Base-by-base conservation (phyloP, 2,888 invertebrate species). In the Notocelia uddmanniana region DNA sequence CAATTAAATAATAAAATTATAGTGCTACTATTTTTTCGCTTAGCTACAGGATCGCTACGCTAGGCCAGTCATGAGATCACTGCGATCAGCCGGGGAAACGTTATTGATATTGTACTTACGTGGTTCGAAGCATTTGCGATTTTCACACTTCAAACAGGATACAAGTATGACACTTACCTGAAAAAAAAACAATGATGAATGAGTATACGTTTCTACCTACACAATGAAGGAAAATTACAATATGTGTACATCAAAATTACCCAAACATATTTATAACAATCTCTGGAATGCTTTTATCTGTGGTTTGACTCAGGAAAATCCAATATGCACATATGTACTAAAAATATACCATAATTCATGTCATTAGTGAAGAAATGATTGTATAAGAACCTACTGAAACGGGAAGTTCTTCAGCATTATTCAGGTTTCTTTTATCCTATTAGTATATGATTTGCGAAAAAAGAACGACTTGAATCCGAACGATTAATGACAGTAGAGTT, bases 101-200 rank as follows among this genome's bases (percentile, higher is more conserved):
- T n/a, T n/a, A n/a, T n/a, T n/a, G n/a, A n/a, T n/a, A 45, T 45
- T n/a, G 15, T n/a, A 45, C 45, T 45, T 8, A 45, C 45, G 45
- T n/a, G n/a, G 15, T 50, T 10, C 18, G 19, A 18, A 3, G 19
- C 19, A 10, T 50, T 19, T 19, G 50, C 10, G 11, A 10, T 50
- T 19, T 19, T 19, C 10, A 15, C 21, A 15, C 15, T 21, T 45
- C 10, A 41, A 23, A 1, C 45, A 13, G 19, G 13, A 34, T 18
- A 23, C 21, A n/a, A n/a, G n/a, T n/a, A n/a, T 19, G 37, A 26
- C 31, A 70, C 71, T 71, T 71, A 71, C 71, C 66, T 71, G 71
- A 71, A 71, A 71, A 45, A 58, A 34, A 54, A 60, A 54, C 10
- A 31, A 48, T 19, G 9, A 41, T 21, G 5, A 31, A 31, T 31